These are phyloP conservation scores for Malacoctenus gilli DNA, from an alignment of 2,797 vertebrate species.

Conservation along the genomic window DNA sequence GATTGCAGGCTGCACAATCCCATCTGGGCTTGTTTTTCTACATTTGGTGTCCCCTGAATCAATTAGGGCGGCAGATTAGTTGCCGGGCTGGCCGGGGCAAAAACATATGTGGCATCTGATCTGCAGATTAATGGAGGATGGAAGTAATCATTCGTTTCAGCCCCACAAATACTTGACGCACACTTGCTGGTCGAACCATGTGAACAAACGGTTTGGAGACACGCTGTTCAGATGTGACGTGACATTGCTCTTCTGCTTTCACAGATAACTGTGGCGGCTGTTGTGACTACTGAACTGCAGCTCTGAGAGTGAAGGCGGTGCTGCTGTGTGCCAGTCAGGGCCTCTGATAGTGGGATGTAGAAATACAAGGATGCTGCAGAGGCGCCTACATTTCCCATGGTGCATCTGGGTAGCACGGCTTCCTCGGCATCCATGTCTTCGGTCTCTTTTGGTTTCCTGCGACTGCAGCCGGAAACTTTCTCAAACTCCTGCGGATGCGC, in stretches of 20 bases:
- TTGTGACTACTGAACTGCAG: no score
- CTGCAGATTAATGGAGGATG: slow-evolving; percentile 7
- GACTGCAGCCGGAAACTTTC: not conserved
- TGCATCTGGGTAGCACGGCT: not conserved
- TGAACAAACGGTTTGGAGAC: no score
- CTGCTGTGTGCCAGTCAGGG: no score
- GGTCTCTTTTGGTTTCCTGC: no score
- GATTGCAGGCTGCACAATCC: slow-evolving; percentile 4
- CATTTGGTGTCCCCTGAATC: slow-evolving; percentile 4
- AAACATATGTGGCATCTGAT: slow-evolving; percentile 4
- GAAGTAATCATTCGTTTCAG: slow-evolving; percentile 1
- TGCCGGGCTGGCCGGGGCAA: not conserved
- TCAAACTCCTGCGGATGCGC: slow-evolving; percentile 3
- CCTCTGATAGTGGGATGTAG: no score
- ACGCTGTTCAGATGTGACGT: no score
- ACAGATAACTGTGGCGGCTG: no score
- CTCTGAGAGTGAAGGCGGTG: no score
- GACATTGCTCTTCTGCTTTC: no score
- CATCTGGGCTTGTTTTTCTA: not conserved
- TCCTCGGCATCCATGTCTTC: not conserved
- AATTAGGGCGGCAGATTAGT: slow-evolving; percentile 3
- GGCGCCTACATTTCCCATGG: not conserved
- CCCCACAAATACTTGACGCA: not conserved
- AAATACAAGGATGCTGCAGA: no score
- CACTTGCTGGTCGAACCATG: no score